Percentiles rank a stretch among this genome's conserved stretches.
Conservation (phyloP, 2,797 vertebrate genomes). For the Gymnothorax reevesii region DNA sequence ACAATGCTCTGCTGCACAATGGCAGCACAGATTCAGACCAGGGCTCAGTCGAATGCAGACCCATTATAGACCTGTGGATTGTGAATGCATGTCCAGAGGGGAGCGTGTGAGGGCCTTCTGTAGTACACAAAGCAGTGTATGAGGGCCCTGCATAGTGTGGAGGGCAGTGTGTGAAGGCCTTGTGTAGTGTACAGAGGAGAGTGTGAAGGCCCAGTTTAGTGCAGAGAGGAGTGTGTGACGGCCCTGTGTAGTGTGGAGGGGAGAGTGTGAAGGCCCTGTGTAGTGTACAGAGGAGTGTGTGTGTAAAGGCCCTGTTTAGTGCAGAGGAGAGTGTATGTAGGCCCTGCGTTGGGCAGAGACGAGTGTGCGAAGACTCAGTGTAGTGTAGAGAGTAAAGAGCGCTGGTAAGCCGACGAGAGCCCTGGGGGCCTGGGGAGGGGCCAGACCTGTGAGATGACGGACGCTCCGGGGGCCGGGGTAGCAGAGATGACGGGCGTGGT, state of each 20-base stretch:
- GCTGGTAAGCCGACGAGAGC: too few relatives aligned
- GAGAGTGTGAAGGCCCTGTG: too few relatives aligned
- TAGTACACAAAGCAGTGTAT: too few relatives aligned
- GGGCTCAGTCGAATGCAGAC: background rate
- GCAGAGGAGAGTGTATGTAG: background rate
- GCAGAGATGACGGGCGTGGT: constrained; percentile 61
- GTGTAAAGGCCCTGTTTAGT: constrained; percentile 21
- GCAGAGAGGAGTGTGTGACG: too few relatives aligned
- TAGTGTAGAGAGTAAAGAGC: too few relatives aligned
- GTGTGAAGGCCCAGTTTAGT: background rate
- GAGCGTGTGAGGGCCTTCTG: too few relatives aligned
- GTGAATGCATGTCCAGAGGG: background rate
- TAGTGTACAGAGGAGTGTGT: too few relatives aligned
- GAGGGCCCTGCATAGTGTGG: too few relatives aligned
- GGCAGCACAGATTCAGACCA: background rate
- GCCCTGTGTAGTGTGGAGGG: too few relatives aligned
- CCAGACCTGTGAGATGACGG: constrained; percentile 78
- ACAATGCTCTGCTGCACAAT: background rate
- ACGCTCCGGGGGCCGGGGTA: constrained; percentile 69
- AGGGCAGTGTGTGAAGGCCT: too few relatives aligned
- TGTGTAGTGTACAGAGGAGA: too few relatives aligned
- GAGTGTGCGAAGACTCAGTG: background rate
- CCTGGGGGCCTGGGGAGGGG: background rate
- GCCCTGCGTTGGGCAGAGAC: constrained; percentile 28
- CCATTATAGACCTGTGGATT: background rate